Evolutionary conservation across 2,797 vertebrate genomes (phyloP).

Genomic region (Masticophis lateralis): DNA sequence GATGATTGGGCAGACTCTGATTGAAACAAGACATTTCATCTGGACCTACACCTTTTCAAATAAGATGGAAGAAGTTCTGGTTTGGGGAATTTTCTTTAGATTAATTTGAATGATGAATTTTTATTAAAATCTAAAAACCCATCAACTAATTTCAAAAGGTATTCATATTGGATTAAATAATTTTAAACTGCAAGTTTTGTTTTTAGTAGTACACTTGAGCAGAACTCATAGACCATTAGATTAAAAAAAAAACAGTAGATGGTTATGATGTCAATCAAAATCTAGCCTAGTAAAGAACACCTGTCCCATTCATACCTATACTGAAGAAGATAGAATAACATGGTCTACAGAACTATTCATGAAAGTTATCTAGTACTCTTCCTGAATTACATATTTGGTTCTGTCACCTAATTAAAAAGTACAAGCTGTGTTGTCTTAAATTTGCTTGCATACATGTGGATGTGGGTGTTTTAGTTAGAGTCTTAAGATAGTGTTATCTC

Average conservation of each 20-base stretch:
- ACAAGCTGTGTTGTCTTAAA: neutral
- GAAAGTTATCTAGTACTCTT: neutral
- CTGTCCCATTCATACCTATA: neutral
- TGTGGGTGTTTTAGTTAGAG: neutral
- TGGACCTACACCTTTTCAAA: neutral
- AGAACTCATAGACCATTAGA: neutral
- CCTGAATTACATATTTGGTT: neutral
- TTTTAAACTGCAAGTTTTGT: neutral
- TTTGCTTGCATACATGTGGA: neutral
- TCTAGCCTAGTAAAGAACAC: neutral
- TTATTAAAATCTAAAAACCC: neutral
- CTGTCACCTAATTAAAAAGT: neutral
- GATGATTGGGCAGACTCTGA: neutral
- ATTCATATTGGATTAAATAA: neutral
- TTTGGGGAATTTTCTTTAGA: neutral
- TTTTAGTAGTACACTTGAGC: neutral
- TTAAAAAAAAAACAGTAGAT: neutral
- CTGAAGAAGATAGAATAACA: neutral
- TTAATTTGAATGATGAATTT: neutral
- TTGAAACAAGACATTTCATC: neutral
- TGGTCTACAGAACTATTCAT: neutral
- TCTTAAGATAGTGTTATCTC: neutral
- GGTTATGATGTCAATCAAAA: neutral
- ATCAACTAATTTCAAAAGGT: neutral
- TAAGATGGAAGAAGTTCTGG: neutral